These are phyloP conservation scores for Osmerus mordax DNA, from an alignment of 2,113 vertebrate genomes.

Conservation along the genomic window DNA sequence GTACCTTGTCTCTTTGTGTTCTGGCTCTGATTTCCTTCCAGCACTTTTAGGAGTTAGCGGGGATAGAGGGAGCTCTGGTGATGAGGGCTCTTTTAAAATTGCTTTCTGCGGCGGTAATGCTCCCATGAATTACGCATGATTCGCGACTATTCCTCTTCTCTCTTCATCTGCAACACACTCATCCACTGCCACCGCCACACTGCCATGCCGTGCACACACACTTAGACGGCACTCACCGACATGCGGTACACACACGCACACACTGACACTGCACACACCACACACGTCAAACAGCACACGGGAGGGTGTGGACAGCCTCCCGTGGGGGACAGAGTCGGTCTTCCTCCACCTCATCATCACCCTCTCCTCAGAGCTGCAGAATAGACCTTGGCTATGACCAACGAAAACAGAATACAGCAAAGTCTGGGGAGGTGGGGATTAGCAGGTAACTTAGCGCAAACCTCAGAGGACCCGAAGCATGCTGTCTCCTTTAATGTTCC, in stretches of 20 bases:
- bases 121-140: neutral
- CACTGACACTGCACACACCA: slow-evolving; percentile 35
- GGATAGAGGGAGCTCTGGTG: too few relatives aligned
- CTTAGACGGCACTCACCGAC: too few relatives aligned
- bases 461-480: too few relatives aligned
- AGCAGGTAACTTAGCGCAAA: too few relatives aligned
- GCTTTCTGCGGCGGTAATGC: neutral
- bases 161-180: neutral
- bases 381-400: slow-evolving; percentile 7
- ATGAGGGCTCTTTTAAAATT: neutral
- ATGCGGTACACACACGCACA: neutral
- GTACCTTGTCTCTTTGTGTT: neutral
- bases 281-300: slow-evolving; percentile 39
- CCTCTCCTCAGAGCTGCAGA: slow-evolving; percentile 50
- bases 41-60: too few relatives aligned
- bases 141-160: too few relatives aligned
- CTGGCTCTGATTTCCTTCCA: neutral
- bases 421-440: too few relatives aligned
- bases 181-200: neutral
- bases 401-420: too few relatives aligned
- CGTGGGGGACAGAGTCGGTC: too few relatives aligned
- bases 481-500: too few relatives aligned
- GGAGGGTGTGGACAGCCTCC: too few relatives aligned
- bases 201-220: slow-evolving; percentile 10
- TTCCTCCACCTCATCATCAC: slow-evolving; percentile 57